Evolutionary conservation across 2,888 invertebrate species (phyloP), one percentile per base, ranked within the genome.

Genomic region (Agrypnus murinus): DNA sequence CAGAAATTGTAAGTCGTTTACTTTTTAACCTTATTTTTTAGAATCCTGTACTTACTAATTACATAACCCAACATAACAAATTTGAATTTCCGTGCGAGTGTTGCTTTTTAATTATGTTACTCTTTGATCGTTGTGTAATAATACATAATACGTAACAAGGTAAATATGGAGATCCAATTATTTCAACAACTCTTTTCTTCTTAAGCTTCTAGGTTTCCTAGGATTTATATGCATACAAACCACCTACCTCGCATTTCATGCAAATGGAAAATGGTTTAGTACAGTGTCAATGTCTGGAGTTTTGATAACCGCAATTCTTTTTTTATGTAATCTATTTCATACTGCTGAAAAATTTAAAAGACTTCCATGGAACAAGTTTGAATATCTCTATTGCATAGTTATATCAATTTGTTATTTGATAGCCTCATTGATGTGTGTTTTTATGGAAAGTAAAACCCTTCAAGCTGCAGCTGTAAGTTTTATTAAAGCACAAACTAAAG

Each of bases 301-400:
- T 84, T 95, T 95, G 93, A 92, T 94, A 81, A 94, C 95, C 5
- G 91, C 92, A 38, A 91, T 94, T 74, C 86, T 96, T 62, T 88
- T 96, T 12, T 89, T 90, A 0, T 88, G 95, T 69, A 97, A 96
- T 84, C 83, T 95, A 72, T 95, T 96, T 86, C 96, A 96, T 83
- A 88, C 96, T 25, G 89, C 96, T 72, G 96, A 96, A 86, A 93
- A 93, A 84, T 91, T 93, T 82, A 92, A 92, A 83, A 92, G 90
- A 85, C 92, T 96, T 78, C 96, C 96, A 1, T 96, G 96, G 96
- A 86, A 95, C 69, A 92, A 92, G 85, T 89, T 94, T 74, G 96
- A 96, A 87, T 89, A 95, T 74, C 86, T 89, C 1, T 95, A 91
- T 86, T 93, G 93, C 81, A 88, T 88, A 6, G 73, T 93, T 6